Conservation (phyloP, 2,888 invertebrate genomes). For the Lithosia quadra region DNA sequence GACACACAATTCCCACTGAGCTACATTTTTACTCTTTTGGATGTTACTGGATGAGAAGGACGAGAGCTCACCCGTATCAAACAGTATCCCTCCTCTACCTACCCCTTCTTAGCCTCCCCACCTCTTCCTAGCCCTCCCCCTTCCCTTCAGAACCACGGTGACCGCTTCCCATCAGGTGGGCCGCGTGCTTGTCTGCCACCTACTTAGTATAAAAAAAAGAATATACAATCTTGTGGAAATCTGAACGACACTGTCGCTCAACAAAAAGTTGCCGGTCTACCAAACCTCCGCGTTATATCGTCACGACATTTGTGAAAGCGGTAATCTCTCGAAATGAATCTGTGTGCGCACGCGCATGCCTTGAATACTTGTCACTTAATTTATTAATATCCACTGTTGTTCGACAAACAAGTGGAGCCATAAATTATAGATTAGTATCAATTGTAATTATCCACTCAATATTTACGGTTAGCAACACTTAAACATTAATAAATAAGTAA, state of each 20-base stretch:
- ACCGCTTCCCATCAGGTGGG: too few relatives aligned
- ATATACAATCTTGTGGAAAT: neutral
- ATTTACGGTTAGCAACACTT: constrained; percentile 39
- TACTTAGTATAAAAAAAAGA: too few relatives aligned
- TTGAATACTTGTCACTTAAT: constrained; percentile 52
- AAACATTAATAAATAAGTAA: too few relatives aligned
- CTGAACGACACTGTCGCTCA: neutral
- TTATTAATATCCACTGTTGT: constrained; percentile 45
- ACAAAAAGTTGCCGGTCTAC: constrained; percentile 18
- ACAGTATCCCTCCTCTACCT: too few relatives aligned
- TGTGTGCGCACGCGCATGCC: constrained; percentile 47
- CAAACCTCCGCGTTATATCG: neutral
- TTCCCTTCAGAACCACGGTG: too few relatives aligned
- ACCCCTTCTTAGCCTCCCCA: too few relatives aligned
- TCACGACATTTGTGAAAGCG: constrained; percentile 58
- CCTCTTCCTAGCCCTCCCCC: too few relatives aligned
- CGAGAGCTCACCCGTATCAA: too few relatives aligned
- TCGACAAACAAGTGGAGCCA: constrained; percentile 22
- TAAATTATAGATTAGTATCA: constrained; percentile 53
- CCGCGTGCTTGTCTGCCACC: too few relatives aligned
- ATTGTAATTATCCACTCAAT: constrained; percentile 53
- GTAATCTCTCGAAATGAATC: constrained; percentile 55
- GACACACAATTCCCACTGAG: too few relatives aligned
- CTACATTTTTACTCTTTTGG: too few relatives aligned
- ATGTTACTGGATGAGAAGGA: too few relatives aligned